phyloP scores from a whole-genome alignment of 2,113 vertebrate genomes.

The Burhinus oedicnemus region DNA sequence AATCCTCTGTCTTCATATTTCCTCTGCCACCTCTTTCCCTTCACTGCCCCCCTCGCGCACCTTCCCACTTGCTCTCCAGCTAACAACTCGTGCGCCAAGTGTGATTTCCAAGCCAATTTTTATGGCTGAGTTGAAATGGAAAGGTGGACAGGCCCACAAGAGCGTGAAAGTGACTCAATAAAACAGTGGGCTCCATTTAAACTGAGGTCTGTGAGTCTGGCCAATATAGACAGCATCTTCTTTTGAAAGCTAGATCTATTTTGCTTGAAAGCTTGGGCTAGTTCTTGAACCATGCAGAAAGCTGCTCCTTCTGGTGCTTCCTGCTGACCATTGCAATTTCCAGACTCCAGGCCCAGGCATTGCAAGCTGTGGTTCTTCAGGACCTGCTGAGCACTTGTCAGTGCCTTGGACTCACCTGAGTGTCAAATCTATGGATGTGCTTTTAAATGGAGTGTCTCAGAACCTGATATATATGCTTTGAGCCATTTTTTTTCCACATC shows the following conservation, averaged over 20 bases:
- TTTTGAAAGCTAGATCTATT: not conserved
- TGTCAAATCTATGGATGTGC: not conserved
- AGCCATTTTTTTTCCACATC: not conserved
- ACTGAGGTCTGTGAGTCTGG: not conserved
- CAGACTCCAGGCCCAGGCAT: not conserved
- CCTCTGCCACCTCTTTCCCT: not conserved
- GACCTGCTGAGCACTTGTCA: not conserved
- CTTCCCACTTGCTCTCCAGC: not conserved
- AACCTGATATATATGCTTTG: not conserved
- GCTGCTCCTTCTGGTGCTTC: not conserved
- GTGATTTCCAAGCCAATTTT: conserved; percentile 31
- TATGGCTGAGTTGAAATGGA: conserved; percentile 18
- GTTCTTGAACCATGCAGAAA: not conserved
- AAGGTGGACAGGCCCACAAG: not conserved
- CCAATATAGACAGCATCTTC: not conserved
- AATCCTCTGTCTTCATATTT: not conserved
- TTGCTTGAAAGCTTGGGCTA: not conserved
- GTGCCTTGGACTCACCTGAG: not conserved
- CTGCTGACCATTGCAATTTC: not conserved
- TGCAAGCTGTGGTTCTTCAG: not conserved
- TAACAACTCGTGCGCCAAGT: not conserved
- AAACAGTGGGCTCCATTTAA: not conserved
- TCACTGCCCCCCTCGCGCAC: not conserved
- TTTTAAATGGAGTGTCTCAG: not conserved
- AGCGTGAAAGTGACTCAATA: conserved; percentile 26